Percentiles rank a stretch among this genome's conserved stretches.
phyloP scores from a whole-genome alignment of 2,888 invertebrate genomes.

The Timema cristinae region DNA sequence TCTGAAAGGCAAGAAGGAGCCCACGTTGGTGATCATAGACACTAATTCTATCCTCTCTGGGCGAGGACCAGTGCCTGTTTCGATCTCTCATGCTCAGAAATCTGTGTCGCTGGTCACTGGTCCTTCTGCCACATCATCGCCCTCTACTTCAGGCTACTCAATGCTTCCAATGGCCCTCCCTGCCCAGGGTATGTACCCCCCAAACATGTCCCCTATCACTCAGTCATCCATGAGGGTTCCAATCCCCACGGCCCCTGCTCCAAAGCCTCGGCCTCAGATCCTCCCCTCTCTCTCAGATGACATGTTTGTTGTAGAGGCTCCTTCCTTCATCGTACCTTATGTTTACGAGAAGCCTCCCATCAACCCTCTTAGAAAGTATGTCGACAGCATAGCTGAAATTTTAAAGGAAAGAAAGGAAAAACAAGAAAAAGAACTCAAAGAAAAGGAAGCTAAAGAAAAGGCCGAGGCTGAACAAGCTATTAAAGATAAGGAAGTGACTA shows the following conservation, averaged over 20 bases:
- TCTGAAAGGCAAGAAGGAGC: constrained; percentile 59
- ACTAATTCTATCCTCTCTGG: constrained; percentile 67
- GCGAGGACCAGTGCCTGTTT: constrained; percentile 55
- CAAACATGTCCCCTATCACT: constrained; percentile 1
- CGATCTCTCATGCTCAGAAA: constrained; percentile 25
- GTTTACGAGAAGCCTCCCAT: constrained; percentile 87
- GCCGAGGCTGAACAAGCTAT: constrained; percentile 32
- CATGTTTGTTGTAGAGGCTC: constrained; percentile 89
- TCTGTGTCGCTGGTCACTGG: not conserved
- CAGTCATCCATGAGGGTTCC: constrained; percentile 39
- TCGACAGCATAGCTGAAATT: constrained; percentile 53
- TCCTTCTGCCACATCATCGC: constrained; percentile 12
- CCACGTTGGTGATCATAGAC: constrained; percentile 73
- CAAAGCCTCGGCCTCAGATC: constrained; percentile 56
- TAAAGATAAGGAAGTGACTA: constrained; percentile 32
- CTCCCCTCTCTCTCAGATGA: constrained; percentile 83
- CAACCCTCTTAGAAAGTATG: constrained; percentile 70
- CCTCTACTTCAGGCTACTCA: constrained; percentile 28
- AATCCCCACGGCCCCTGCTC: constrained; percentile 40
- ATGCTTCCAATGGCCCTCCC: constrained; percentile 39
- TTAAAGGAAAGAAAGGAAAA: constrained; percentile 27
- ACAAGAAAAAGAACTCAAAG: constrained; percentile 48
- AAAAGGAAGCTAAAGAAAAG: constrained; percentile 21
- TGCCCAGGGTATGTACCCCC: constrained; percentile 53
- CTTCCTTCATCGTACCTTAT: constrained; percentile 89